phyloP scores from a whole-genome alignment of 2,888 invertebrate genomes.

The Tridacna gigas region DNA sequence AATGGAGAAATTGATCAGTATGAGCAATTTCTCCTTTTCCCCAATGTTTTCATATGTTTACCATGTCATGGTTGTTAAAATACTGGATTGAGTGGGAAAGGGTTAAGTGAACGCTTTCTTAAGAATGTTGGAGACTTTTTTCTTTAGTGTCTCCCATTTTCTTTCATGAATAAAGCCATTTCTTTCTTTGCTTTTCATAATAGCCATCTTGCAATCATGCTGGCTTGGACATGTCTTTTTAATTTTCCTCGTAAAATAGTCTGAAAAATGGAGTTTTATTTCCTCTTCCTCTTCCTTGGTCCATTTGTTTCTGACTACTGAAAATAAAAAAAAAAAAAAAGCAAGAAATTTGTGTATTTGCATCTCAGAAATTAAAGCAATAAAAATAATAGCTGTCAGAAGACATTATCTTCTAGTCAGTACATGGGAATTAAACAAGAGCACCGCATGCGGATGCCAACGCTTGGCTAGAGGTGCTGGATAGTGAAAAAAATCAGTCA shows the following conservation, averaged over 20 bases:
- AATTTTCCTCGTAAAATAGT: neutral
- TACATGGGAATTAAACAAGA: no score
- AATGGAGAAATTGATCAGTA: no score
- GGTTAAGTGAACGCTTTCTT: neutral
- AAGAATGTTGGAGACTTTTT: neutral
- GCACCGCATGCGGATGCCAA: no score
- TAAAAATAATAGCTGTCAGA: neutral
- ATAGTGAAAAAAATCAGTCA: no score
- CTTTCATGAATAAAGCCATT: neutral
- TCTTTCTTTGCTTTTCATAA: neutral
- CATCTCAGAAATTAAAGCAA: neutral
- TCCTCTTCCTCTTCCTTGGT: neutral
- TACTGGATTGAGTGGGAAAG: no score
- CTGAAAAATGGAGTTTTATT: neutral
- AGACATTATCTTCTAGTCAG: no score
- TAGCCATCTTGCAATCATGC: constrained; percentile 2
- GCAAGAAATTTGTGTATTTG: neutral
- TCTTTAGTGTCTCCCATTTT: constrained; percentile 3
- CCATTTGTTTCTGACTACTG: neutral
- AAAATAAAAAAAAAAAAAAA: constrained; percentile 1
- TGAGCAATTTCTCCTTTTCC: no score
- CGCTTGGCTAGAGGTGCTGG: no score
- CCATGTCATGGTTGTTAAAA: no score
- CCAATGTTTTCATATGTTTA: no score
- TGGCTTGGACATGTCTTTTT: constrained; percentile 1